A percentile compares a stretch with the other conserved stretches of the same genome.
Evolutionary conservation across 2,797 vertebrate species (phyloP).

Genomic region (Cryptoprocta ferox): DNA sequence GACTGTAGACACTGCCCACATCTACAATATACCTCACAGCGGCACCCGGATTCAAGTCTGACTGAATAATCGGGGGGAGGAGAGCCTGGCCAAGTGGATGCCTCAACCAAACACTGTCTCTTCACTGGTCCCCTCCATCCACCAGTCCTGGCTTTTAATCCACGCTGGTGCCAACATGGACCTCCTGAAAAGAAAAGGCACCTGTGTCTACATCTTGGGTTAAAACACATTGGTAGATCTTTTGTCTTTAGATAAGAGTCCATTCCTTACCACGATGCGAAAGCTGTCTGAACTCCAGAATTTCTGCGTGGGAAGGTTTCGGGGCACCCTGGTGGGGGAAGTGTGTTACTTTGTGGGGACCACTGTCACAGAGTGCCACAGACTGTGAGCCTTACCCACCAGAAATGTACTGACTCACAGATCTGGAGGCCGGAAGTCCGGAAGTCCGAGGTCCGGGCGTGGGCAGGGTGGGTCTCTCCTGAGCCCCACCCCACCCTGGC

Average conservation of each 20-base stretch:
- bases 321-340: not conserved
- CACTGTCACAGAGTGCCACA: not conserved
- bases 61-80: no score
- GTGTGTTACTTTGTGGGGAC: not conserved
- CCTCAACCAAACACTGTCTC: not conserved
- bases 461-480: not conserved
- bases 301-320: not conserved
- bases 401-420: fast-evolving
- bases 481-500: no score
- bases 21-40: no score
- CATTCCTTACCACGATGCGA: fast-evolving
- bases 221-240: not conserved
- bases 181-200: not conserved
- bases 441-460: no score
- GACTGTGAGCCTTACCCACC: not conserved
- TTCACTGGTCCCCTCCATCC: not conserved
- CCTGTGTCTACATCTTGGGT: not conserved
- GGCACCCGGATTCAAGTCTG: fast-evolving
- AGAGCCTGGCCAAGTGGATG: not conserved
- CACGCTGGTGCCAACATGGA: not conserved
- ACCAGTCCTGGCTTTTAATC: not conserved
- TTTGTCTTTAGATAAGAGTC: not conserved
- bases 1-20: fast-evolving
- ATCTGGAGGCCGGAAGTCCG: fast-evolving
- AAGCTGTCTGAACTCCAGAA: not conserved